A percentile compares a stretch with the other conserved stretches of the same genome.
Evolutionary conservation across 2,113 vertebrate genomes (phyloP).

Genomic region (Herpetotheres cachinnans): DNA sequence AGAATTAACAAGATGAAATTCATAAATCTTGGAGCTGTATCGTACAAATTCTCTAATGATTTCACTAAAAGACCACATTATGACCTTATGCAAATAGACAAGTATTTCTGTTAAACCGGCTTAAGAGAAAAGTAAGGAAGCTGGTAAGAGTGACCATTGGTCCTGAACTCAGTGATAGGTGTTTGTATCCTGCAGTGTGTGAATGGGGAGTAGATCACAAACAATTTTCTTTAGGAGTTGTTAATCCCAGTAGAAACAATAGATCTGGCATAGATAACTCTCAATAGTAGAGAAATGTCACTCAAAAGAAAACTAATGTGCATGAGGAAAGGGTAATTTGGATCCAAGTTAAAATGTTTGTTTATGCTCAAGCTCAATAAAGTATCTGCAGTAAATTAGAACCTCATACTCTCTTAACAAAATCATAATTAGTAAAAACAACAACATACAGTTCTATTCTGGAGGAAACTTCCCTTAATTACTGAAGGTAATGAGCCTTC

Average conservation of each 20-base stretch:
- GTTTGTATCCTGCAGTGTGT: not conserved
- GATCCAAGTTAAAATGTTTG: not conserved
- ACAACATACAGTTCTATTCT: not conserved
- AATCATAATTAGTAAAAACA: conserved; percentile 12
- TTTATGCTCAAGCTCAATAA: not conserved
- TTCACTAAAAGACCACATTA: not conserved
- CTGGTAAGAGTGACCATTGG: not conserved
- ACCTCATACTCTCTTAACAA: not conserved
- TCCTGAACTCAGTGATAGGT: not conserved
- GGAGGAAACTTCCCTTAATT: conserved; percentile 11
- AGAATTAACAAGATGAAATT: not conserved
- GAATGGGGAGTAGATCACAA: not conserved
- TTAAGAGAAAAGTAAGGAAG: not conserved
- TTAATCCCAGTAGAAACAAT: not conserved
- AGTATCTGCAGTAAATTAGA: not conserved
- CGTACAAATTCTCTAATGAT: not conserved
- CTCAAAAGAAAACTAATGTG: not conserved
- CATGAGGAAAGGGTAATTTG: not conserved
- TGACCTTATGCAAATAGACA: not conserved
- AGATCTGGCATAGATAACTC: not conserved
- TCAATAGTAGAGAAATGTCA: not conserved
- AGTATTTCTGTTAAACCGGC: not conserved
- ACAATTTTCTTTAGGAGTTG: not conserved
- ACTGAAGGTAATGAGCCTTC: not conserved
- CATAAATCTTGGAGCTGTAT: not conserved